phyloP scores from a whole-genome alignment of 2,888 invertebrate species.

The Clusia tigrina region DNA sequence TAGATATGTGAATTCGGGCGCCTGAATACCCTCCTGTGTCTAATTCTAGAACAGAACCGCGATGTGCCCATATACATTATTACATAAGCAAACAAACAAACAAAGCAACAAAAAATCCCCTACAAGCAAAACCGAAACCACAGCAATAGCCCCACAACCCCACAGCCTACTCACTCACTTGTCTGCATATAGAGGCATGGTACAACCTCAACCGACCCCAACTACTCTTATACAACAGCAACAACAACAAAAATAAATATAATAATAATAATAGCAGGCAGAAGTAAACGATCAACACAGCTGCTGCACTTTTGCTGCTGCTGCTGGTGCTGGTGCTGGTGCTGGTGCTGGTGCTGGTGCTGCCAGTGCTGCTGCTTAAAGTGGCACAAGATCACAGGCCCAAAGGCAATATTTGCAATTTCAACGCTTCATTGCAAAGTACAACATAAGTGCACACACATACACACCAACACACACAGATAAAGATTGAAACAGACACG shows the following conservation, averaged over 20 bases:
- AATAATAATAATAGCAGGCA: too few species aligned
- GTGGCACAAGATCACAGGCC: conserved; percentile 26
- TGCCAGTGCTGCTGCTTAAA: conserved; percentile 12
- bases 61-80: conserved; percentile 33
- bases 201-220: conserved; percentile 25
- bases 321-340: too few species aligned
- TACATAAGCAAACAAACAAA: conserved; percentile 47
- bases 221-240: neutral
- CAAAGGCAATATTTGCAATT: conserved; percentile 30
- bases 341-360: too few species aligned
- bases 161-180: neutral
- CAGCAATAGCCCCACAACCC: neutral
- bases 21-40: conserved; percentile 9
- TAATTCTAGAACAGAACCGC: conserved; percentile 12
- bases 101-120: conserved; percentile 31
- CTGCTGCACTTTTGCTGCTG: too few species aligned
- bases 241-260: too few species aligned
- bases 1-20: neutral
- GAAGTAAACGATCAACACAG: neutral
- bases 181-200: neutral
- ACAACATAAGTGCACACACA: conserved; percentile 10
- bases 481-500: conserved; percentile 35
- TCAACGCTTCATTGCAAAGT: conserved; percentile 35
- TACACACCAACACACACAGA: conserved; percentile 16
- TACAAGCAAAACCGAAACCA: neutral